Evolutionary conservation across 2,113 vertebrate genomes (phyloP), one percentile per base, ranked within the genome.

Genomic region (Plecturocebus donacophilus): DNA sequence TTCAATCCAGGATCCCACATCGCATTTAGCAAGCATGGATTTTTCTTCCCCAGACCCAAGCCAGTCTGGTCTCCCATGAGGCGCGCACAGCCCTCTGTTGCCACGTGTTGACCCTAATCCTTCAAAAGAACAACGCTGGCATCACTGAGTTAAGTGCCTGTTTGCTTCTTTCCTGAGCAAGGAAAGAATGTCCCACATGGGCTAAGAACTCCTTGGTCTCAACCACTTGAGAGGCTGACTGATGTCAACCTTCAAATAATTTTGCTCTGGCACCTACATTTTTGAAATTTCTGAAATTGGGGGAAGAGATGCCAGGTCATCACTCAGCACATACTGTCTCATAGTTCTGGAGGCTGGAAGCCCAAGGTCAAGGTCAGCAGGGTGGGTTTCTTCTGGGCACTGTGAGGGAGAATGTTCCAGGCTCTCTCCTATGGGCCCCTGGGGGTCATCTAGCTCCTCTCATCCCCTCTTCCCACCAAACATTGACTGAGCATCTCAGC

Each of bases 21-120:
- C 25, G 54, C 35, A 32, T n/a, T 87, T 38, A 56, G 14, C 21
- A 81, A 25, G 40, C 40, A 13, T 76, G 8, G 17, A 16, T 0
- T 40, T 32, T 73, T 56, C 64, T 38, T 23, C 66, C 25, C 11
- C 23, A 0, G 66, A 25, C 20, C 45, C 80, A 11, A 25, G 17
- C 2, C 7, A 30, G 14, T 49, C 47, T 6, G 54, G 54, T 49
- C 68, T 64, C 6, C 1, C 32, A 2, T 0, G 25, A 47, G 25
- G 19, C 21, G 58, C 3, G 0, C 38, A 6, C 1, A 8, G 49
- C 12, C 47, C 27, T 17, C 83, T 45, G 4, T n/a, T 0, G 11
- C 61, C 16, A 5, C 1, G 21, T 9, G 8, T 70, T n/a, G 21
- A 20, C 71, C 19, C 42, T 40, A 5, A 13, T 64, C 19, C 42